phyloP scores from a whole-genome alignment of 2,797 vertebrate genomes.

The Taeniopygia guttata region DNA sequence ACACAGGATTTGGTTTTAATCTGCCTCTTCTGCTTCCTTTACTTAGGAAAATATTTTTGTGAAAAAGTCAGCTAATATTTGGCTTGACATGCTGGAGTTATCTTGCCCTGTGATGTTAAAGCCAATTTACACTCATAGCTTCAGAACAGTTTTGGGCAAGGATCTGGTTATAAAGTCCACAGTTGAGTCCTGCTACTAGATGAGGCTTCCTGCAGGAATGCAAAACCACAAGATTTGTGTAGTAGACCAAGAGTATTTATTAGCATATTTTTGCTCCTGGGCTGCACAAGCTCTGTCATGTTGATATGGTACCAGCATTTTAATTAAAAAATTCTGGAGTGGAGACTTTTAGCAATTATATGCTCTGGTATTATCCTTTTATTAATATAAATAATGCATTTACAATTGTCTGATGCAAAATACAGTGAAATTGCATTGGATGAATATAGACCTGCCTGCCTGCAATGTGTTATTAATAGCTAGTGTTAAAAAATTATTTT shows the following conservation, averaged over 20 bases:
- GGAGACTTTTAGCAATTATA: background rate
- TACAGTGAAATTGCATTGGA: background rate
- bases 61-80: background rate
- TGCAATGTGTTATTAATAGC: background rate
- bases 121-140: background rate
- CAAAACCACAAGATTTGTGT: background rate
- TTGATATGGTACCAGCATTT: background rate
- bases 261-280: background rate
- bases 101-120: background rate
- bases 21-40: background rate
- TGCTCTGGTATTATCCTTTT: background rate
- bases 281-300: conserved; percentile 1
- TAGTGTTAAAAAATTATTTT: background rate
- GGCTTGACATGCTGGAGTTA: background rate
- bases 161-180: background rate
- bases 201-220: background rate
- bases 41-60: background rate
- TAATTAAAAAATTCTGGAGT: conserved; percentile 30
- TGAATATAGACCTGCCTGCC: background rate
- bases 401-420: background rate
- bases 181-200: background rate
- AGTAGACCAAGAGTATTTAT: background rate
- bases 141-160: background rate
- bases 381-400: background rate
- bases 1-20: background rate